These are phyloP conservation scores for Pseudolycoriella hygida DNA, from an alignment of 2,888 invertebrate genomes.

Conservation along the genomic window DNA sequence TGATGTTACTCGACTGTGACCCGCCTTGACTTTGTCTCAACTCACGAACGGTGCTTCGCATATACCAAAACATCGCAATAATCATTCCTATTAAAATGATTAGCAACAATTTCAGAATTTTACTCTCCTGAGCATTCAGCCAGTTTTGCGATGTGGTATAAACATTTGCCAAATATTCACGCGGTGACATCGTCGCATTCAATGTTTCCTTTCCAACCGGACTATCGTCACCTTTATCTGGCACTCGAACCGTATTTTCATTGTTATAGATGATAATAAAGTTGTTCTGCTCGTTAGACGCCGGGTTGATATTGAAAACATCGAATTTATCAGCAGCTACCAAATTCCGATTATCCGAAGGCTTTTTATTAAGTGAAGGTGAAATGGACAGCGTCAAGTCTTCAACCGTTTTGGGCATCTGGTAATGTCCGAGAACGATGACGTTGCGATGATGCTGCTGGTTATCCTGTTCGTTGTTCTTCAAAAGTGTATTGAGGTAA, in stretches of 20 bases:
- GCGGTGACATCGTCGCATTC: slow-evolving; percentile 5
- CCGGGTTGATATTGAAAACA: slow-evolving; percentile 3
- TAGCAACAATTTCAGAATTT: slow-evolving; percentile 48
- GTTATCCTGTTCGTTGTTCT: slow-evolving; percentile 23
- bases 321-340: background rate
- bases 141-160: slow-evolving; percentile 23
- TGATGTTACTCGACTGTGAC: slow-evolving; percentile 24
- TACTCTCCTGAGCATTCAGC: slow-evolving; percentile 61
- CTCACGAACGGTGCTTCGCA: slow-evolving; percentile 44
- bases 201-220: slow-evolving; percentile 3
- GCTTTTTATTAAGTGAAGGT: slow-evolving; percentile 11
- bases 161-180: background rate
- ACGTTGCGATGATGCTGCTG: slow-evolving; percentile 12
- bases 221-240: background rate
- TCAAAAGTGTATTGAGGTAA: slow-evolving; percentile 31
- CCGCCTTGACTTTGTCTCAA: slow-evolving; percentile 50
- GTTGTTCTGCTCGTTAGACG: background rate
- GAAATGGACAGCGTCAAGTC: slow-evolving; percentile 24
- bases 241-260: background rate
- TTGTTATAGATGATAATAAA: slow-evolving; percentile 2
- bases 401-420: slow-evolving; percentile 42
- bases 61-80: slow-evolving; percentile 57
- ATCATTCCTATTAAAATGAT: slow-evolving; percentile 49
- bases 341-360: background rate
- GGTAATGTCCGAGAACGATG: slow-evolving; percentile 44